These are phyloP conservation scores for Volucella inanis DNA, from an alignment of 2,888 invertebrate species.

Conservation along the genomic window DNA sequence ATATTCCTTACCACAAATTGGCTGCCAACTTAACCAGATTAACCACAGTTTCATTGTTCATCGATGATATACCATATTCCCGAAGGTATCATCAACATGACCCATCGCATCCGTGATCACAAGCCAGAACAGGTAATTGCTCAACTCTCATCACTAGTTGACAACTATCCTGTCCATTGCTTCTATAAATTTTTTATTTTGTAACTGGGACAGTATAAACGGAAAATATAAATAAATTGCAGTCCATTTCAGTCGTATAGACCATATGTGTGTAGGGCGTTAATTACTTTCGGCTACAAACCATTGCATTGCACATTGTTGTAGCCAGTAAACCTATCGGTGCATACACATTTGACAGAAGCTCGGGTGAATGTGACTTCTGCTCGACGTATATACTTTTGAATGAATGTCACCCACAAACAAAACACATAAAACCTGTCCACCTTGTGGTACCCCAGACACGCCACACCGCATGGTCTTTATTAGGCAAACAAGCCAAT, in stretches of 20 bases:
- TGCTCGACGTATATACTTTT: slow-evolving; percentile 38
- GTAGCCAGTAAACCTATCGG: slow-evolving; percentile 5
- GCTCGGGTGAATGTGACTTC: slow-evolving; percentile 13
- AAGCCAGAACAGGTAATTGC: slow-evolving; percentile 55
- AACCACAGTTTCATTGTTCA: slow-evolving; percentile 41
- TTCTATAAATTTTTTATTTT: slow-evolving; percentile 25
- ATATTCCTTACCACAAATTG: not conserved
- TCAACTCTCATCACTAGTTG: slow-evolving; percentile 49
- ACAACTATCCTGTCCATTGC: slow-evolving; percentile 30
- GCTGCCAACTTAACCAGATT: slow-evolving; percentile 3
- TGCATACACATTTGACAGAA: slow-evolving; percentile 18
- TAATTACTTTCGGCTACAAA: slow-evolving; percentile 54
- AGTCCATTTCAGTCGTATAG: slow-evolving; percentile 16
- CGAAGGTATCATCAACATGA: not conserved
- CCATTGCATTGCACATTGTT: not conserved
- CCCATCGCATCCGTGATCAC: slow-evolving; percentile 52
- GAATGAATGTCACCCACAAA: slow-evolving; percentile 43
- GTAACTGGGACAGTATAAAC: slow-evolving; percentile 20
- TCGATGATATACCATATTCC: slow-evolving; percentile 46
- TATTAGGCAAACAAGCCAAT: slow-evolving; percentile 57
- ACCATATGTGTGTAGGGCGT: slow-evolving; percentile 40
- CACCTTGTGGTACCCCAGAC: slow-evolving; percentile 41
- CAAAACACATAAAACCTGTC: slow-evolving; percentile 43
- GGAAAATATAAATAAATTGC: not conserved
- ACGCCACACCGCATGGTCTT: slow-evolving; percentile 9